phyloP scores from a whole-genome alignment of 2,797 vertebrate genomes.

The Knipowitschia caucasica region DNA sequence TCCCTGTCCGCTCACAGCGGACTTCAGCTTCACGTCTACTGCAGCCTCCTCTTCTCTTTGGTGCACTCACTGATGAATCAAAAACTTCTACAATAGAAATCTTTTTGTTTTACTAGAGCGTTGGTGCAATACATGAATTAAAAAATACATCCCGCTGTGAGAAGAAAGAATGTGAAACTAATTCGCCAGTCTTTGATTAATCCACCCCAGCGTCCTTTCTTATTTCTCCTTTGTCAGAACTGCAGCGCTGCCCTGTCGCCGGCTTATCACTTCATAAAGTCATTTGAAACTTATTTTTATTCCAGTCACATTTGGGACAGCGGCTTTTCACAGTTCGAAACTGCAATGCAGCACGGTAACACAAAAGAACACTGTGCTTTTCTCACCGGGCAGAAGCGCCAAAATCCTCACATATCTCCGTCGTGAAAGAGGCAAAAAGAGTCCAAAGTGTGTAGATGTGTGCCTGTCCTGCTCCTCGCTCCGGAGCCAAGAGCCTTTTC shows the following conservation, averaged over 20 bases:
- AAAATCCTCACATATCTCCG: conserved; percentile 31
- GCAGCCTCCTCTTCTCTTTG: conserved; percentile 23
- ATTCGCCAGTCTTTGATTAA: conserved; percentile 57
- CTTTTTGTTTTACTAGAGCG: conserved; percentile 30
- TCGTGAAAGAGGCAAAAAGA: conserved; percentile 15
- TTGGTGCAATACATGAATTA: conserved; percentile 31
- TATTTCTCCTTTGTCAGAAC: conserved; percentile 27
- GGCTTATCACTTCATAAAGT: conserved; percentile 42
- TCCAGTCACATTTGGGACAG: conserved; percentile 74
- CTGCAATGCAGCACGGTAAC: conserved; percentile 81
- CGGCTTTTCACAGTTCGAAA: conserved; percentile 71
- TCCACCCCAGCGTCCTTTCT: conserved; percentile 57
- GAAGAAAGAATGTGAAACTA: conserved; percentile 35
- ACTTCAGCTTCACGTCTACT: conserved; percentile 50
- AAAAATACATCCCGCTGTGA: conserved; percentile 50
- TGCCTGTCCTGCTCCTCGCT: conserved; percentile 62
- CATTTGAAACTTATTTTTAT: conserved; percentile 60
- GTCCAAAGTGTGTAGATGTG: conserved; percentile 39
- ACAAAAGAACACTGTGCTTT: conserved; percentile 65
- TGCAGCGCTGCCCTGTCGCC: conserved; percentile 37
- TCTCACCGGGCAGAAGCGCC: conserved; percentile 47
- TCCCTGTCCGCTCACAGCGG: conserved; percentile 46
- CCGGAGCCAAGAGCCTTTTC: conserved; percentile 43
- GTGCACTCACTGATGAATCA: conserved; percentile 18
- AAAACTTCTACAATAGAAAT: conserved; percentile 45